A percentile compares a stretch with the other conserved stretches of the same genome.
These are phyloP conservation scores for Cremastobaeus sp. DNA, from an alignment of 2,888 invertebrate genomes.

Conservation along the genomic window DNA sequence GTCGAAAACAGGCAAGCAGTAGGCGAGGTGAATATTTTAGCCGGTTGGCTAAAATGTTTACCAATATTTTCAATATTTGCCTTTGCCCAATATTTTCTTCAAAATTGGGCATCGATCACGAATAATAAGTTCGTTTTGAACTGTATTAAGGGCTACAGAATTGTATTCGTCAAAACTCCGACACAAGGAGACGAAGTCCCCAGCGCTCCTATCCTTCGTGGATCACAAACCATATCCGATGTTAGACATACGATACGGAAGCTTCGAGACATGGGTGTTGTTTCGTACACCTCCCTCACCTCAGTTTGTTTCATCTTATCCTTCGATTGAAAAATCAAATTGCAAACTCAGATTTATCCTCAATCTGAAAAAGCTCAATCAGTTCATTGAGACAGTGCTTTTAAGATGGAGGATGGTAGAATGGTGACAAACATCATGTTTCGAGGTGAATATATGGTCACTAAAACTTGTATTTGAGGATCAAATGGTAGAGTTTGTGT, in stretches of 20 bases:
- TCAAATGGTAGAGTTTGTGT: too few species aligned
- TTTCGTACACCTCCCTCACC: too few species aligned
- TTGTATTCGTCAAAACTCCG: not conserved
- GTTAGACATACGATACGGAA: not conserved
- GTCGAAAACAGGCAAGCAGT: not conserved
- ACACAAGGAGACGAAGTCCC: not conserved
- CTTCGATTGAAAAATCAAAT: too few species aligned
- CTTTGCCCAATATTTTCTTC: not conserved
- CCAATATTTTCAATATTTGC: too few species aligned
- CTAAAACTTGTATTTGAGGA: too few species aligned
- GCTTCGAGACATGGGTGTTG: constrained; percentile 12
- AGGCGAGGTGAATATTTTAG: not conserved
- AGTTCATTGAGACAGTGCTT: too few species aligned
- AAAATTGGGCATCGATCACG: constrained; percentile 1
- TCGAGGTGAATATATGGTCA: too few species aligned
- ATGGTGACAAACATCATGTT: too few species aligned
- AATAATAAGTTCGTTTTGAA: constrained; percentile 9
- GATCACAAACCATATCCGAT: constrained; percentile 8
- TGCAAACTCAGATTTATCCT: too few species aligned
- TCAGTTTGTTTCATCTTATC: too few species aligned
- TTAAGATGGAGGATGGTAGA: too few species aligned
- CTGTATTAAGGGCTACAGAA: not conserved
- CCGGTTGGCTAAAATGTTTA: not conserved
- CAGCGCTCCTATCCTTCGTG: constrained; percentile 1
- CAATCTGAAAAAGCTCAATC: too few species aligned